Evolutionary conservation across 2,888 invertebrate species (phyloP).

Genomic region (Amaurobius ferox): DNA sequence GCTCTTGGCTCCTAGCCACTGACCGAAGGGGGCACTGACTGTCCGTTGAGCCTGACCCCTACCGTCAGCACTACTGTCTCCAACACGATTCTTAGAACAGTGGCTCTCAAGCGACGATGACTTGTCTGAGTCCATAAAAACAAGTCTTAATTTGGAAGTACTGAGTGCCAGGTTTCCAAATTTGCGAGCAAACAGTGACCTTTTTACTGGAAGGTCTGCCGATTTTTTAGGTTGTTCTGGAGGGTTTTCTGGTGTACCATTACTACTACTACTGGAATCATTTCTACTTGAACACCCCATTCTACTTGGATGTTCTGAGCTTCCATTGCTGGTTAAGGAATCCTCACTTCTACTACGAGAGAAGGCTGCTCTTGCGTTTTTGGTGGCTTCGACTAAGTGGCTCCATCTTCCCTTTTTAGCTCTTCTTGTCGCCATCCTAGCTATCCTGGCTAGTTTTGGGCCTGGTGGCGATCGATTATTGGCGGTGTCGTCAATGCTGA

Average conservation of each 20-base stretch:
- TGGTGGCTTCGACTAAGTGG: constrained; percentile 73
- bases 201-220: constrained; percentile 42
- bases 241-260: background rate
- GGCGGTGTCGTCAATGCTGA: constrained; percentile 60
- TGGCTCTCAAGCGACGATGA: constrained; percentile 28
- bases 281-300: constrained; percentile 37
- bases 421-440: constrained; percentile 76
- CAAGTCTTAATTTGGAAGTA: constrained; percentile 61
- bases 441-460: constrained; percentile 75
- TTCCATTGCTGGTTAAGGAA: constrained; percentile 57
- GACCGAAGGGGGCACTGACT: constrained; percentile 59
- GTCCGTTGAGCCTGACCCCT: constrained; percentile 60
- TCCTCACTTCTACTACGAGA: constrained; percentile 69
- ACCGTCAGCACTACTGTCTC: constrained; percentile 30
- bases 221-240: background rate
- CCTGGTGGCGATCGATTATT: constrained; percentile 76
- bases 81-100: constrained; percentile 27
- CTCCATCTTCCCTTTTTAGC: constrained; percentile 73
- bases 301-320: constrained; percentile 45
- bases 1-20: constrained; percentile 64
- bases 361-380: constrained; percentile 62
- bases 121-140: constrained; percentile 50
- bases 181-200: constrained; percentile 60
- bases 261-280: constrained; percentile 49
- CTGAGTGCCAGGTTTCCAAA: constrained; percentile 65